Evolutionary conservation across 1,140 invertebrate species (phyloP).

Genomic region (Dinoponera quadriceps): DNA sequence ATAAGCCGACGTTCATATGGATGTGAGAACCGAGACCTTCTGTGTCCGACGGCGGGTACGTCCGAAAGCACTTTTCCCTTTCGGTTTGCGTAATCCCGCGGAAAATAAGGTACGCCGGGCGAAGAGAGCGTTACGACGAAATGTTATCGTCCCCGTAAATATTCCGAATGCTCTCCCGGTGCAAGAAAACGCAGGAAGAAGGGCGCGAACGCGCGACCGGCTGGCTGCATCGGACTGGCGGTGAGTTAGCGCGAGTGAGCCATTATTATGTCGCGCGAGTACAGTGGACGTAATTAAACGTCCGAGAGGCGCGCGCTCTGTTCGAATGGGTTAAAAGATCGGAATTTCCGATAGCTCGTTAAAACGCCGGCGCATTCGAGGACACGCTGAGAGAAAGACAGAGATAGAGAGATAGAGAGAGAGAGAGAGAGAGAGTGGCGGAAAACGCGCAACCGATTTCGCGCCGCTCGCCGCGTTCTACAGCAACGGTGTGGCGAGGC

Average conservation of each 20-base stretch:
- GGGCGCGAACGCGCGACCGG: no score
- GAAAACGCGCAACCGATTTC: constrained; percentile 13
- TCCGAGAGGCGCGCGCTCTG: not conserved
- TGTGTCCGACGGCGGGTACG: not conserved
- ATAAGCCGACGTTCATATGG: not conserved
- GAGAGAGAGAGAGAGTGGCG: constrained; percentile 14
- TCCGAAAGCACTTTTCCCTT: not conserved
- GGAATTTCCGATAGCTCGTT: constrained; percentile 53
- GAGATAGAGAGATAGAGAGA: constrained; percentile 17
- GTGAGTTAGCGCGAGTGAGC: not conserved
- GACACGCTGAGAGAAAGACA: constrained; percentile 1
- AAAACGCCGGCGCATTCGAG: constrained; percentile 25
- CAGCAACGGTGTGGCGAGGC: constrained; percentile 59
- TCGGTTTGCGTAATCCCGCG: not conserved
- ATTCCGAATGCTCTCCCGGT: no score
- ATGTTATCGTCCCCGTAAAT: not conserved
- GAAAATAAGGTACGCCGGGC: not conserved
- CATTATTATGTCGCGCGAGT: constrained; percentile 22
- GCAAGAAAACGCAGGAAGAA: not conserved
- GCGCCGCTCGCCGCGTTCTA: constrained; percentile 31
- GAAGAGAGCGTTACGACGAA: not conserved
- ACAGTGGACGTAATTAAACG: constrained; percentile 40
- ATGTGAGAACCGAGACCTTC: not conserved
- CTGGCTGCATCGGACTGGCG: not conserved
- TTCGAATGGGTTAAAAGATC: constrained; percentile 25